Evolutionary conservation across 2,797 vertebrate genomes (phyloP).

Genomic region (Heterohyrax brucei): DNA sequence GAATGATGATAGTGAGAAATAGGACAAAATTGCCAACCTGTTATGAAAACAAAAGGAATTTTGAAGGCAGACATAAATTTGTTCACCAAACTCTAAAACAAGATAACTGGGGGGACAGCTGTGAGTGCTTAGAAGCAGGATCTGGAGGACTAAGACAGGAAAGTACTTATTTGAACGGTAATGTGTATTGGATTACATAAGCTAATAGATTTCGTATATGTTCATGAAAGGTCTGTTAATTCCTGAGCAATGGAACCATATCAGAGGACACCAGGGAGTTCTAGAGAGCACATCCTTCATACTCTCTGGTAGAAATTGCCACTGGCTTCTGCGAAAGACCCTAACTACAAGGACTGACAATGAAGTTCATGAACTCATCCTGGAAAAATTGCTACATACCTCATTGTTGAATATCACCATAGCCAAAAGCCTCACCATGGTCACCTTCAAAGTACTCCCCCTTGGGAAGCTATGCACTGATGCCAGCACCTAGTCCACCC

Average conservation of each 20-base stretch:
- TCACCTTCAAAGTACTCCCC: no score
- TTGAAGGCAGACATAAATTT: slow-evolving; percentile 13
- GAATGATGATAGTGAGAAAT: neutral
- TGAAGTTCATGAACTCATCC: no score
- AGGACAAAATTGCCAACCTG: neutral
- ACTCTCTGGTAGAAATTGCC: slow-evolving; percentile 18
- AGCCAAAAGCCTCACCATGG: no score
- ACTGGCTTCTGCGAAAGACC: neutral
- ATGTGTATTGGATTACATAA: slow-evolving; percentile 28
- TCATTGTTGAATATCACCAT: no score
- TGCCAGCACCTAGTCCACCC: no score
- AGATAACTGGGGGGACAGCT: neutral
- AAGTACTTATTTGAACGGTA: neutral
- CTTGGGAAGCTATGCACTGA: no score
- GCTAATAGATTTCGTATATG: neutral
- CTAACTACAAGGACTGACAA: no score
- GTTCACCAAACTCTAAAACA: slow-evolving; percentile 2
- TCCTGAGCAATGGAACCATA: neutral
- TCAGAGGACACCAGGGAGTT: neutral
- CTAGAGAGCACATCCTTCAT: neutral
- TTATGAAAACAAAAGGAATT: slow-evolving; percentile 47
- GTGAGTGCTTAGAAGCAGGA: slow-evolving; percentile 9
- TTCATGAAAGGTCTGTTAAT: slow-evolving; percentile 4
- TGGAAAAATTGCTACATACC: no score
- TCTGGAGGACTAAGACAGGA: neutral